These are phyloP conservation scores for Mythimna ferrago DNA, from an alignment of 2,888 invertebrate species.

Conservation along the genomic window DNA sequence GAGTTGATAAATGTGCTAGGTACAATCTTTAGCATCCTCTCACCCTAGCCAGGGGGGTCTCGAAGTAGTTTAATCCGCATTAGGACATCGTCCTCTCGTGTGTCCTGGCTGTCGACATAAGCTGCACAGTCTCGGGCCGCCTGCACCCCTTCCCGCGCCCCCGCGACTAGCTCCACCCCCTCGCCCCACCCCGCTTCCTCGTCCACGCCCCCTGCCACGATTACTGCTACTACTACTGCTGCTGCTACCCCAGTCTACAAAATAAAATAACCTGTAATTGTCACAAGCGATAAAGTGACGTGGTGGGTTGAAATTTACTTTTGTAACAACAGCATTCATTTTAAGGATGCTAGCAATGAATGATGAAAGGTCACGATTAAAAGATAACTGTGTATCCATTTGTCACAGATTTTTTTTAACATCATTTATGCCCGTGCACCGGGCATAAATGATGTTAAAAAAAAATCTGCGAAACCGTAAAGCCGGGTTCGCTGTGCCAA, in stretches of 20 bases:
- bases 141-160: slow-evolving; percentile 48
- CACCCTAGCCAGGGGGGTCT: not conserved
- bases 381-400: no score
- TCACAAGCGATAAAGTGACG: not conserved
- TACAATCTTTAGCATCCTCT: no score
- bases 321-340: no score
- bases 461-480: no score
- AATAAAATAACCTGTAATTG: not conserved
- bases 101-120: slow-evolving; percentile 94
- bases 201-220: slow-evolving; percentile 72
- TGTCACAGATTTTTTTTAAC: no score
- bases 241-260: slow-evolving; percentile 59
- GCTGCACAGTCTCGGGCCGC: slow-evolving; percentile 92
- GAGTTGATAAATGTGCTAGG: no score
- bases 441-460: no score
- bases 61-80: slow-evolving; percentile 36
- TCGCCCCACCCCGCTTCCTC: slow-evolving; percentile 65
- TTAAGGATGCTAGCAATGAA: no score
- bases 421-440: no score
- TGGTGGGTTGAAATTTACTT: no score
- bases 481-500: no score
- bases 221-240: slow-evolving; percentile 53
- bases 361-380: no score
- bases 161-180: slow-evolving; percentile 46
- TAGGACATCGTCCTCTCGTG: slow-evolving; percentile 90